Evolutionary conservation across 2,888 invertebrate genomes (phyloP), one percentile per base, ranked within the genome.

Genomic region (Parelbella ahira): DNA sequence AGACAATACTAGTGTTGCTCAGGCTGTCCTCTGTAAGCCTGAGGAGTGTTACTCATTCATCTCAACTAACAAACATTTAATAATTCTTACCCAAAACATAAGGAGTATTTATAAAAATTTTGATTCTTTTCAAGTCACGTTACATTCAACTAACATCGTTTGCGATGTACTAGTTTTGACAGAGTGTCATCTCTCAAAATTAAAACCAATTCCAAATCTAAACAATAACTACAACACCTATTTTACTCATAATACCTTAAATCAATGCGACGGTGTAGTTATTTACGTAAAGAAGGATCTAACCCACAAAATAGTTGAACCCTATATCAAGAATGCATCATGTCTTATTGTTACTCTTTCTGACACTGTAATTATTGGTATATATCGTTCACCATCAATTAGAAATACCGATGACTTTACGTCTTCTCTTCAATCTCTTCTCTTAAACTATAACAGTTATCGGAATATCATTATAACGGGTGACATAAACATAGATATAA

Each of bases 401-500:
- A n/a, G 12, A 0, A 28, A 28, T 15, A 29, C 19, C 4, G 30
- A 47, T 9, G 24, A 30, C 2, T 49, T 49, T 33, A 15, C 46
- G n/a, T 38, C 23, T 7, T 41, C 34, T 7, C 19, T 49, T 10
- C 29, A 44, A 12, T 19, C 8, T 2, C n/a, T 36, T 20, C 10
- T 25, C 21, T 13, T 15, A 1, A 3, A 34, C 4, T 28, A 28
- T 34, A 20, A 44, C 4, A 9, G 32, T 4, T 32, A 15, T 12
- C 11, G 33, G 12, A 42, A 43, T 9, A 42, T 47, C 6, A 28
- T 44, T 23, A n/a, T 49, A 6, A 38, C 41, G 1, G 44, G 24
- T 6, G 43, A 48, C 18, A 39, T 45, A 2, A 44, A 49, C 24
- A 45, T 44, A 11, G 43, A 47, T 6, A 42, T 44, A 12, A 46